Evolutionary conservation across 1,140 invertebrate species (phyloP).

Genomic region (Medauroidea extradentata): DNA sequence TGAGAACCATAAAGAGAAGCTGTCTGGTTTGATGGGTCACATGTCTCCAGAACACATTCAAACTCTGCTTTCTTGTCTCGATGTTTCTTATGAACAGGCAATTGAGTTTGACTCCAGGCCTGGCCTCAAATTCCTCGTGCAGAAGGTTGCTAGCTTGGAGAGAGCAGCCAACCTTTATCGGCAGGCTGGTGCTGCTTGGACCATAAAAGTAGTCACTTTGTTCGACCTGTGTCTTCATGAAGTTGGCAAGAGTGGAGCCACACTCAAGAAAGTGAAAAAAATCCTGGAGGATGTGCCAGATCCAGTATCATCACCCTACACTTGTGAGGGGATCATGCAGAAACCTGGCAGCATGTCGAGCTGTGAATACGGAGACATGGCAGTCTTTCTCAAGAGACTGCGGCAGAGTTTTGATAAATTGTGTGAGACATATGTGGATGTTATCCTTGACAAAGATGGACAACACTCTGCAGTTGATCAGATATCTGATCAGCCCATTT

Average conservation of each 20-base stretch:
- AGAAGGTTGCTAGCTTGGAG: constrained; percentile 85
- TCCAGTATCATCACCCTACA: neutral
- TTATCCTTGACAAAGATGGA: constrained; percentile 54
- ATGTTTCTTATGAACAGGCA: constrained; percentile 73
- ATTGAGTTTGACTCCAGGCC: constrained; percentile 84
- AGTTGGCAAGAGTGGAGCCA: constrained; percentile 53
- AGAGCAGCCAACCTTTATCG: constrained; percentile 88
- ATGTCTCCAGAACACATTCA: constrained; percentile 53
- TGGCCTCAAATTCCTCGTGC: constrained; percentile 86
- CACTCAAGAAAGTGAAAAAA: constrained; percentile 58
- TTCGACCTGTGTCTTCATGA: constrained; percentile 73
- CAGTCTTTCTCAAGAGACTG: constrained; percentile 37
- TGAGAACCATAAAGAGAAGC: neutral
- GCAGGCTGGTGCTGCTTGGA: constrained; percentile 87
- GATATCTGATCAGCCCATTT: constrained; percentile 57
- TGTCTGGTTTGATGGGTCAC: constrained; percentile 44
- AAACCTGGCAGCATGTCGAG: neutral
- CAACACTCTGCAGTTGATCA: constrained; percentile 51
- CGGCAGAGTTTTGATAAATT: constrained; percentile 53
- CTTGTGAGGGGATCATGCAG: neutral
- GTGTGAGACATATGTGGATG: constrained; percentile 58
- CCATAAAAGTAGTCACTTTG: constrained; percentile 80
- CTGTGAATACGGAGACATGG: constrained; percentile 7
- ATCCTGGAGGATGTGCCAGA: constrained; percentile 53
- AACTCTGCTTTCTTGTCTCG: constrained; percentile 70